phyloP scores from a whole-genome alignment of 2,797 vertebrate species.

The Paguma larvata region DNA sequence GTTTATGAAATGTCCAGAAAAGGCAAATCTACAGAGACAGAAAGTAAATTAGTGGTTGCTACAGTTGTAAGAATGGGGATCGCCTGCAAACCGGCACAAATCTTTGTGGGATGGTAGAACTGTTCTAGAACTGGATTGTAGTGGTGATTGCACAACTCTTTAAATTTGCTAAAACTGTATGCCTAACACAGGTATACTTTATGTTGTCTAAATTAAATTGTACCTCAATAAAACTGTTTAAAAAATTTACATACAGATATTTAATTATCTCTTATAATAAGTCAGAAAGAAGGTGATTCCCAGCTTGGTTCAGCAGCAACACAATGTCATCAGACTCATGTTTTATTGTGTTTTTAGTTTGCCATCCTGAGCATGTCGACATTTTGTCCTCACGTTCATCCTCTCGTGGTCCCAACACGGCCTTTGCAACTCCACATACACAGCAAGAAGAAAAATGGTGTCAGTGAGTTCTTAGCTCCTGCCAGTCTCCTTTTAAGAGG shows the following conservation, averaged over 20 bases:
- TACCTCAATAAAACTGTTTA: neutral
- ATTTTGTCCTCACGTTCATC: neutral
- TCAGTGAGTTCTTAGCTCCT: neutral
- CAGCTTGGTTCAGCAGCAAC: neutral
- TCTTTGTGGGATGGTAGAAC: neutral
- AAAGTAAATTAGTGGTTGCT: neutral
- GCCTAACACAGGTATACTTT: neutral
- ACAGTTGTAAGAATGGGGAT: neutral
- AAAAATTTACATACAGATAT: neutral
- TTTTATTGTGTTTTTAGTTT: neutral
- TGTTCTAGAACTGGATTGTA: neutral
- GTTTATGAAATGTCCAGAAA: conserved; percentile 11
- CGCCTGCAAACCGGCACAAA: neutral
- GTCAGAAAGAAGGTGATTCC: neutral
- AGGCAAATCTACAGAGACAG: neutral
- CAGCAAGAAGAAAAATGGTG: neutral
- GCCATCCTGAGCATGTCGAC: rapidly evolving
- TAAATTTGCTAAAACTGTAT: neutral
- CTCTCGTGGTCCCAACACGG: neutral
- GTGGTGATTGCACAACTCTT: neutral
- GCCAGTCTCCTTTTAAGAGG: neutral
- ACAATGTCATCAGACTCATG: neutral
- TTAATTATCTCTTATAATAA: neutral
- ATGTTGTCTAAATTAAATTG: neutral
- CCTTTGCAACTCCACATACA: too few relatives aligned